Conservation (phyloP, 2,113 vertebrate genomes). For the Podilymbus podiceps region DNA sequence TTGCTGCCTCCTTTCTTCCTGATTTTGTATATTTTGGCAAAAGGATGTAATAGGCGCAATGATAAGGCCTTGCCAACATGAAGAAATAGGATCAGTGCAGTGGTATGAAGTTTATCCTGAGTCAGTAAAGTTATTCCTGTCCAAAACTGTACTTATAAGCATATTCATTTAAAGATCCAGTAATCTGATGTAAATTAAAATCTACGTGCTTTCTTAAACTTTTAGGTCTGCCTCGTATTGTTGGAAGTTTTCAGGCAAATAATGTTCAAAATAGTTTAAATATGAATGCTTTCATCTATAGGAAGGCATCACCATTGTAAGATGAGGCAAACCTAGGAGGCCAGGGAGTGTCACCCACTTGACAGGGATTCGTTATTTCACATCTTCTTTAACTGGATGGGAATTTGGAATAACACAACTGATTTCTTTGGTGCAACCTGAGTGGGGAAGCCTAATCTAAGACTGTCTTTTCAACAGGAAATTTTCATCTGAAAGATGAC, state of each 20-base stretch:
- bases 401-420: background rate
- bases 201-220: background rate
- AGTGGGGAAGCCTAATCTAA: background rate
- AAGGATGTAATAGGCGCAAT: background rate
- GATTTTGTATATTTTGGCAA: conserved; percentile 20
- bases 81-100: conserved; percentile 20
- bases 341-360: background rate
- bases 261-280: background rate
- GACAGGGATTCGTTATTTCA: background rate
- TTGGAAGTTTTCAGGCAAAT: background rate
- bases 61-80: conserved; percentile 16
- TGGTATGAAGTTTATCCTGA: background rate
- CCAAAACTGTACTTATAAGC: background rate
- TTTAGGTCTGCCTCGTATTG: background rate
- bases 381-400: background rate
- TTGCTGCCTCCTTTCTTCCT: conserved; percentile 35
- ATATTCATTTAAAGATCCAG: background rate
- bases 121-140: background rate
- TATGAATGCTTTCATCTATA: background rate
- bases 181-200: background rate
- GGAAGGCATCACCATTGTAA: background rate
- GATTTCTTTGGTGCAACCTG: background rate
- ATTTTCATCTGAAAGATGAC: background rate
- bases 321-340: background rate
- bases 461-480: background rate